Conservation (phyloP, 2,888 invertebrate species). For the Seira ritae region DNA sequence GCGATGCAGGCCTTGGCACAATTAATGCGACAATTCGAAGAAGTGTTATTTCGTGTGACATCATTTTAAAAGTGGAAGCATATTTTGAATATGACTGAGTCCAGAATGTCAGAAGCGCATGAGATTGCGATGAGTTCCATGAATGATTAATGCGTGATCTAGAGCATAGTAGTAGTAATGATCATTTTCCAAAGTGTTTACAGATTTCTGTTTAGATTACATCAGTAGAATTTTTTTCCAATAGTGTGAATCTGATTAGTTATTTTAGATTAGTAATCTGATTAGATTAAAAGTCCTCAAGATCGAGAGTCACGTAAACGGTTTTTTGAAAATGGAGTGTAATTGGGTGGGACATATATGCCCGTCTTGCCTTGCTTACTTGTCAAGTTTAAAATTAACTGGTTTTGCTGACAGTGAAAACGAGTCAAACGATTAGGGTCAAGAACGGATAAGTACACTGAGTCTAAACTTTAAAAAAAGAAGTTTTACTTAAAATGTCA, state of each 20-base stretch:
- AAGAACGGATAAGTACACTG: conserved; percentile 15
- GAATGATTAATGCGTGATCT: neutral
- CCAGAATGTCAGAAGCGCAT: neutral
- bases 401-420: conserved; percentile 18
- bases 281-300: too few relatives aligned
- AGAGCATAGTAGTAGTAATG: neutral
- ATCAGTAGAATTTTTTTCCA: too few relatives aligned
- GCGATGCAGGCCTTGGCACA: neutral
- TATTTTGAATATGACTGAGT: neutral
- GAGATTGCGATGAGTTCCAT: neutral
- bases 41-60: neutral
- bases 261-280: too few relatives aligned
- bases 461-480: too few relatives aligned
- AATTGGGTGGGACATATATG: neutral
- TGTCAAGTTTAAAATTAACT: neutral
- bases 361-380: neutral
- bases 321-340: neutral
- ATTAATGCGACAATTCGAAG: neutral
- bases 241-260: too few relatives aligned
- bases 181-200: neutral
- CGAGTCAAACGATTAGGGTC: conserved; percentile 29
- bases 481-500: neutral
- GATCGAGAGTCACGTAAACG: neutral
- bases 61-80: neutral
- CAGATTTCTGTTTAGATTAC: neutral